Conservation (phyloP, 1,140 invertebrate genomes). For the Aleiodes sp. region DNA sequence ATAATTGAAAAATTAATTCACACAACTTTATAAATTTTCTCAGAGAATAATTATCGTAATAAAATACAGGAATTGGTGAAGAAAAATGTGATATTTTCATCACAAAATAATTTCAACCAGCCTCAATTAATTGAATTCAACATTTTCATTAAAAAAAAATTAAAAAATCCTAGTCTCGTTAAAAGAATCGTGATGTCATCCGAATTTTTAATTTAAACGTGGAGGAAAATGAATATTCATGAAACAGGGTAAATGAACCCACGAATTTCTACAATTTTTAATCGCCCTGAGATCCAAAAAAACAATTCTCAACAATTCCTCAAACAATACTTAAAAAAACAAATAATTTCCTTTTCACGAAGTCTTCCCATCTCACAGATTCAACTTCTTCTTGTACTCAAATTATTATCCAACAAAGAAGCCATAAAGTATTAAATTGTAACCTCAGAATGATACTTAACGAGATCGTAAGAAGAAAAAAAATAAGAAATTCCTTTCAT, state of each 20-base stretch:
- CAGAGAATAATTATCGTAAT: background rate
- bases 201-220: background rate
- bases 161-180: background rate
- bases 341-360: background rate
- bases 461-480: slow-evolving; percentile 16
- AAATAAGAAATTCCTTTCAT: slow-evolving; percentile 22
- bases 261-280: background rate
- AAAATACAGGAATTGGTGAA: background rate
- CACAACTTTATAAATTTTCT: background rate
- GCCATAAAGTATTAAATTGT: background rate
- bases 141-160: too few species aligned
- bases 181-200: background rate
- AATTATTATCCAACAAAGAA: background rate
- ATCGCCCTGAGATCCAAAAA: too few species aligned
- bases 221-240: background rate
- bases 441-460: background rate
- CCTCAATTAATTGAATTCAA: too few species aligned
- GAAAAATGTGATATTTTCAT: too few species aligned
- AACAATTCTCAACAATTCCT: too few species aligned
- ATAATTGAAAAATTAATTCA: background rate
- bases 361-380: background rate
- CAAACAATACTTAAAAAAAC: too few species aligned
- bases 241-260: background rate
- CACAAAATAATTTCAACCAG: too few species aligned
- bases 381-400: background rate